Base-by-base conservation (phyloP, 2,113 vertebrate genomes). In the Cynoglossus semilaevis region DNA sequence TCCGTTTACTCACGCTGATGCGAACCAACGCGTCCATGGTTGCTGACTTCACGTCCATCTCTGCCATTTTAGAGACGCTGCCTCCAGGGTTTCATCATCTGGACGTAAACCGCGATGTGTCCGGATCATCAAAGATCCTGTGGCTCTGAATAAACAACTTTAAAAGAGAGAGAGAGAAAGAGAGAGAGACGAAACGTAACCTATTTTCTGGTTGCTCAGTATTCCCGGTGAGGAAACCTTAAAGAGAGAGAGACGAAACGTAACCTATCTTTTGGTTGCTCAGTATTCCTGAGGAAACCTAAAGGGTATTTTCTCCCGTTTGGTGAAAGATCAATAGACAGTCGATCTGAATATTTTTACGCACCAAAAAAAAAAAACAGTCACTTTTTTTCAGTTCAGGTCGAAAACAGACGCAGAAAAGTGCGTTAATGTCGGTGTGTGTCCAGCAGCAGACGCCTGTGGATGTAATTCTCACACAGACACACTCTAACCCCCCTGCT, bases 1-100 rank as follows among this genome's bases (percentile, higher is more conserved):
- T 1, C 46, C 0, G 37, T 42, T 13, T 57, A 88, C 87, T 89
- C 68, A 90, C 87, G 56, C 76, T 84, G 67, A 84, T 72, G 15
- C 87, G 88, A 55, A 76, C 79, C 83, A 88, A 36, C 7, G 85
- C 85, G 51, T 90, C 87, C 87, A 89, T 88, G 70, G 79, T 74
- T 18, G 75, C 64, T 48, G 84, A 62, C 75, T 85, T 88, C 14
- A 80, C 54, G 70, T 87, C 86, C 84, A 85, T 79, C 65, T 80
- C 80, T 70, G 80, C 83, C 81, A 81, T 81, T 58, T 82, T 80
- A 69, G 51, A 63, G 64, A 58, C 73, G 71, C 34, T 71, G 54
- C 74, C 51, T 1, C 56, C 57, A 38, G 69, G 75, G 48, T 72
- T 74, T 71, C 57, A 79, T 83, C 77, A 80, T 81, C 76, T 84